phyloP scores from a whole-genome alignment of 2,113 vertebrate species.

The Calonectris borealis region DNA sequence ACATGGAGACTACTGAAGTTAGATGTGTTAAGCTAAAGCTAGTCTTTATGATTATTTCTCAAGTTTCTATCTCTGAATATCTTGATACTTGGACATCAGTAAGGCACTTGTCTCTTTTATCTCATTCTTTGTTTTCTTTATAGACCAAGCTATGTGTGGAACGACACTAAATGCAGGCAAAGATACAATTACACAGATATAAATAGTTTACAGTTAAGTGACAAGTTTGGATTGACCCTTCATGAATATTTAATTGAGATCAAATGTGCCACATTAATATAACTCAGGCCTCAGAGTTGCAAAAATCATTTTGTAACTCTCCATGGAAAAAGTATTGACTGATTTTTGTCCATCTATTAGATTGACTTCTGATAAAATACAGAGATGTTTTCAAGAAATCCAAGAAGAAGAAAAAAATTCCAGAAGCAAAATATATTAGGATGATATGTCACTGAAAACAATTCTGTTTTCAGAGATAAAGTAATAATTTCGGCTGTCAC shows the following conservation, averaged over 20 bases:
- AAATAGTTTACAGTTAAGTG: neutral
- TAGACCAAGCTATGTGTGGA: neutral
- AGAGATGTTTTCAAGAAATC: neutral
- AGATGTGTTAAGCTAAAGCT: neutral
- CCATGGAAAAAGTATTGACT: neutral
- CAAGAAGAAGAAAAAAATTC: neutral
- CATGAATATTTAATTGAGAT: neutral
- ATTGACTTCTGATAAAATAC: neutral
- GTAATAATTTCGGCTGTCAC: neutral
- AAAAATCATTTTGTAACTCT: neutral
- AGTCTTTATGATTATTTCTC: neutral
- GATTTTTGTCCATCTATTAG: neutral
- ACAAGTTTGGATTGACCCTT: neutral
- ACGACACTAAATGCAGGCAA: neutral
- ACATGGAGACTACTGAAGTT: neutral
- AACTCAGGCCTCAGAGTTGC: neutral
- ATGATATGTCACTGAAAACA: neutral
- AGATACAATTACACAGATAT: neutral
- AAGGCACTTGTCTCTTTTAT: neutral
- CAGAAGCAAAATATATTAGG: neutral
- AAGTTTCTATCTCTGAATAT: neutral
- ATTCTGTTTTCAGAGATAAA: neutral
- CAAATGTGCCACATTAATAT: neutral
- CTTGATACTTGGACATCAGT: neutral
- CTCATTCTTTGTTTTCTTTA: neutral